Evolutionary conservation across 2,888 invertebrate species (phyloP), one percentile per base, ranked within the genome.

Genomic region (Thymelicus acteon): DNA sequence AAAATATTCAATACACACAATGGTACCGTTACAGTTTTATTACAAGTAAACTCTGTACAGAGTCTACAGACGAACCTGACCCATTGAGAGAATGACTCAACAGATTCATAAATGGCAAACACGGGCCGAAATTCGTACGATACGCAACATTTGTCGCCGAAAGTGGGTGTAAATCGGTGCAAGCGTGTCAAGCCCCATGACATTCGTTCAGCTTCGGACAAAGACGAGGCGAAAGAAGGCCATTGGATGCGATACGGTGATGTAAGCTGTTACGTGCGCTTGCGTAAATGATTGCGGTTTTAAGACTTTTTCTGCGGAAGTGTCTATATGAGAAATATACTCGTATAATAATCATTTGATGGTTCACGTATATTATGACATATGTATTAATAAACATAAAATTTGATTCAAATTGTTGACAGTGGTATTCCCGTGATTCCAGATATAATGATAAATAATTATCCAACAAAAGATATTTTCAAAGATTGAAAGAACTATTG

Each of bases 201-300:
- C 40, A 54, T 52, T 52, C 48, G 62, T 49, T 65, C 63, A 12
- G 12, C 10, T 44, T 12, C 44, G 54, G 39, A 58, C 61, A 71
- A 67, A 72, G 71, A 60, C 60, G n/a, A 44, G 7, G 31, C 40
- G 62, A 72, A 76, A 77, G 75, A 73, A 77, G 78, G 76, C 73
- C 79, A 78, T 79, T 79, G 77, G 79, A 79, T 78, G 76, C 79
- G 73, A 75, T 72, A 75, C 76, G 65, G 67, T 78, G 76, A 79
- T 75, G 77, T 74, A 79, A 80, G 72, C 44, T 39, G 62, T 78
- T 76, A 75, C 75, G 66, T 75, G 13, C 49, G 24, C 61, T 75
- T 72, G 66, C 72, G 64, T 66, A 73, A 77, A 64, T 15, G 54
- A 13, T 40, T 37, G 49, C 57, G 49, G 58, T 62, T 69, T 63